Evolutionary conservation across 2,888 invertebrate genomes (phyloP).

Genomic region (Pristionchus entomophagus): DNA sequence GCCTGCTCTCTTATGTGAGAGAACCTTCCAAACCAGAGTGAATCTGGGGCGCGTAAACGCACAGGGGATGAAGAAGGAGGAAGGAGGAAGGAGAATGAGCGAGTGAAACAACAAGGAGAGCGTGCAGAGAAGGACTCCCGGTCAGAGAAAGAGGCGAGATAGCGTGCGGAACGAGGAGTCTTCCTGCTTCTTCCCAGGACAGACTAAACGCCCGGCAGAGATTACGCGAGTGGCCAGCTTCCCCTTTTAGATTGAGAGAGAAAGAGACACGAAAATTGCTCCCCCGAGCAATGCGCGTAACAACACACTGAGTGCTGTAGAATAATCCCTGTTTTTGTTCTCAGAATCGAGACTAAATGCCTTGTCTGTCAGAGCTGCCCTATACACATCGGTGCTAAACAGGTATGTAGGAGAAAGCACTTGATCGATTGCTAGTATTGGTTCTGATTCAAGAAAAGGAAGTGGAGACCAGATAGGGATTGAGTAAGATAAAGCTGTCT

Average conservation of each 20-base stretch:
- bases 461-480: too few relatives aligned
- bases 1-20: background rate
- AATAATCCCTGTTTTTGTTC: background rate
- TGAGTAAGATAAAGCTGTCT: too few relatives aligned
- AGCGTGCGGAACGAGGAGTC: background rate
- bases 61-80: background rate
- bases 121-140: background rate
- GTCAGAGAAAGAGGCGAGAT: background rate
- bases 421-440: too few relatives aligned
- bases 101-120: background rate
- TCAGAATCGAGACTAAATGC: background rate
- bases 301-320: too few relatives aligned
- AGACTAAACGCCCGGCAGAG: too few relatives aligned
- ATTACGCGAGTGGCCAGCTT: too few relatives aligned
- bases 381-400: too few relatives aligned
- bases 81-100: background rate
- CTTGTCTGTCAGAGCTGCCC: too few relatives aligned
- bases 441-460: too few relatives aligned
- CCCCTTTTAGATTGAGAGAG: too few relatives aligned
- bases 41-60: background rate
- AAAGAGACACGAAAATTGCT: slow-evolving; percentile 14
- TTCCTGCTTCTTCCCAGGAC: background rate
- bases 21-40: background rate
- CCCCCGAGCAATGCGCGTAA: background rate
- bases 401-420: too few relatives aligned